Evolutionary conservation across 2,113 vertebrate genomes (phyloP).

Genomic region (Microcebus griseorufus): DNA sequence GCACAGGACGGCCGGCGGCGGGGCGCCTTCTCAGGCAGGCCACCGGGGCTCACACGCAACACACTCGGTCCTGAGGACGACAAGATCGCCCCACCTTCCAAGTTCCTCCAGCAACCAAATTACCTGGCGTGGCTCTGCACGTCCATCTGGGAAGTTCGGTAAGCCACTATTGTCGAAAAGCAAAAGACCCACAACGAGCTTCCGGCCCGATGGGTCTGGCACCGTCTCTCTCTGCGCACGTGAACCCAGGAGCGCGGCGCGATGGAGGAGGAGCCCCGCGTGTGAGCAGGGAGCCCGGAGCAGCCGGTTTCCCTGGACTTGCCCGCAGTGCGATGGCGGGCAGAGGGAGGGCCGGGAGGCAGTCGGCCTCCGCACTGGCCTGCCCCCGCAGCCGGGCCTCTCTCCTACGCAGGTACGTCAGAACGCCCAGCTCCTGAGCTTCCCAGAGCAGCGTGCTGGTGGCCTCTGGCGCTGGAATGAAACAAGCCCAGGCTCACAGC

Average conservation of each 20-base stretch:
- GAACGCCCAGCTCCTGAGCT: not conserved
- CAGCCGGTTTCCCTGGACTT: not conserved
- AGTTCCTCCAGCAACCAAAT: not conserved
- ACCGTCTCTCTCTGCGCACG: not conserved
- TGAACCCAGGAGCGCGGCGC: not conserved
- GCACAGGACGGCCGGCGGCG: not conserved
- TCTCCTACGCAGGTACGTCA: accelerated
- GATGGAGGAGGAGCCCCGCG: too few relatives aligned
- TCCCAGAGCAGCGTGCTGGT: accelerated
- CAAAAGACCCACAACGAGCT: too few relatives aligned
- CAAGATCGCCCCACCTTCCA: not conserved
- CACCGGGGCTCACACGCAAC: not conserved
- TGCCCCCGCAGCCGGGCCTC: not conserved
- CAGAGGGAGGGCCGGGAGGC: too few relatives aligned
- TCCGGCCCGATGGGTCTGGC: not conserved
- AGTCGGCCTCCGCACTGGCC: not conserved
- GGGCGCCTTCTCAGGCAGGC: not conserved
- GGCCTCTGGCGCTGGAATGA: not conserved
- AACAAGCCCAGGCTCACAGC: not conserved
- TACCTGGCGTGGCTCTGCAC: not conserved
- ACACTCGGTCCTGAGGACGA: not conserved
- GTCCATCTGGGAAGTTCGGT: not conserved
- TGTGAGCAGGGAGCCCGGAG: not conserved
- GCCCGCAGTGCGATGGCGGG: not conserved
- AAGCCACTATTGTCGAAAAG: not conserved